A percentile compares a stretch with the other conserved stretches of the same genome.
These are phyloP conservation scores for Mesocricetus auratus DNA, from an alignment of 2,113 vertebrate species.

Conservation along the genomic window DNA sequence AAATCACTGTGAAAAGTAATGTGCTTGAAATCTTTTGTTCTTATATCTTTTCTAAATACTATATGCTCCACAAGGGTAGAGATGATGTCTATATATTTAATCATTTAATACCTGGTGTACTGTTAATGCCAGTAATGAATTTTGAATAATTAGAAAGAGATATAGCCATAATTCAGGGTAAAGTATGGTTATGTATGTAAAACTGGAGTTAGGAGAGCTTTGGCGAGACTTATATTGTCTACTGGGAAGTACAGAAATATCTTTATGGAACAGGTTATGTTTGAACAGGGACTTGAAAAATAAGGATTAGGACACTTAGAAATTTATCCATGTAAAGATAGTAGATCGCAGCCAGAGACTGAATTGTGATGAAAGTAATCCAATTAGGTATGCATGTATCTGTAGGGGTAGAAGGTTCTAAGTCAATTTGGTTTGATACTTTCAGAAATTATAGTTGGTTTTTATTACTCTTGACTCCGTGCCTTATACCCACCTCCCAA, in stretches of 20 bases:
- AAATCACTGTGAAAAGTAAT: not conserved
- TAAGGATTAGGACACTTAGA: not conserved
- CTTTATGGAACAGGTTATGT: not conserved
- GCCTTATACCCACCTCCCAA: not conserved
- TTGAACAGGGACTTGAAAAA: not conserved
- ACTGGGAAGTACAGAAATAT: not conserved
- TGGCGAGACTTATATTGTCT: not conserved
- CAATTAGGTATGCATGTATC: not conserved
- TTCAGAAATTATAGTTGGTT: not conserved
- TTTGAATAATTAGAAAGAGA: not conserved
- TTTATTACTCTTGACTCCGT: not conserved
- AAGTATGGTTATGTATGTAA: not conserved
- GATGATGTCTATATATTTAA: not conserved
- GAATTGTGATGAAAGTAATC: not conserved
- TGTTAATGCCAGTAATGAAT: not conserved
- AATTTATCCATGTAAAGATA: not conserved
- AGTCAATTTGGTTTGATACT: not conserved
- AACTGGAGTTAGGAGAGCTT: not conserved
- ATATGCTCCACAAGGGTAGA: not conserved
- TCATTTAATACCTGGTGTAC: not conserved
- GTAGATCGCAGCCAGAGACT: not conserved
- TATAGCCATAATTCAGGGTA: not conserved
- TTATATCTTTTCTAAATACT: not conserved
- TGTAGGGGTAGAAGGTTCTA: not conserved
- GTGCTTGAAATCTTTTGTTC: not conserved